phyloP scores from a whole-genome alignment of 2,113 vertebrate species.

The Plecturocebus donacophilus region DNA sequence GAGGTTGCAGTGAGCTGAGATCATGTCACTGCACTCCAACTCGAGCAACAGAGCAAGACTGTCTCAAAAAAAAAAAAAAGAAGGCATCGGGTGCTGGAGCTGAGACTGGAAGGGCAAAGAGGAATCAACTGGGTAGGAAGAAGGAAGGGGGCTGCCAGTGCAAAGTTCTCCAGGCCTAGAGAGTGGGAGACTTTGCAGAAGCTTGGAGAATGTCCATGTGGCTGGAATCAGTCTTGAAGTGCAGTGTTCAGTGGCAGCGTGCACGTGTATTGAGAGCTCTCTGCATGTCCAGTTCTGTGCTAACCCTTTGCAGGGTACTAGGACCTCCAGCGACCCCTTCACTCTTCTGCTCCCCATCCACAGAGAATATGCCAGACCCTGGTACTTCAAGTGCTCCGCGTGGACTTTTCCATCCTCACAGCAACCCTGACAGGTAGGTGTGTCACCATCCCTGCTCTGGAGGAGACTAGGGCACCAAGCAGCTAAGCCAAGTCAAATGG shows the following conservation, averaged over 20 bases:
- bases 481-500: not conserved
- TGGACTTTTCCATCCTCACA: not conserved
- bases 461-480: not conserved
- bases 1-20: not conserved
- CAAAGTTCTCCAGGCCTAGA: not conserved
- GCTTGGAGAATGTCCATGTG: accelerated
- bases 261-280: accelerated
- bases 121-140: too few relatives aligned
- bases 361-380: not conserved
- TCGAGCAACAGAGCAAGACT: not conserved
- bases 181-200: not conserved
- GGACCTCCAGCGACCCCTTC: not conserved
- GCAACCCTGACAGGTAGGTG: not conserved
- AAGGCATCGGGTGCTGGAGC: not conserved
- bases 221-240: accelerated
- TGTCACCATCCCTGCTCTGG: too few relatives aligned
- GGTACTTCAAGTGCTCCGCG: not conserved
- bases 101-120: not conserved
- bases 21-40: not conserved
- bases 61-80: not conserved
- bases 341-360: too few relatives aligned
- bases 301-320: too few relatives aligned
- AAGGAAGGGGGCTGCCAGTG: not conserved
- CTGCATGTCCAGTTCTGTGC: not conserved
- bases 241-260: accelerated